These are phyloP conservation scores for Carcharodon carcharias DNA, from an alignment of 2,797 vertebrate genomes.

Conservation along the genomic window DNA sequence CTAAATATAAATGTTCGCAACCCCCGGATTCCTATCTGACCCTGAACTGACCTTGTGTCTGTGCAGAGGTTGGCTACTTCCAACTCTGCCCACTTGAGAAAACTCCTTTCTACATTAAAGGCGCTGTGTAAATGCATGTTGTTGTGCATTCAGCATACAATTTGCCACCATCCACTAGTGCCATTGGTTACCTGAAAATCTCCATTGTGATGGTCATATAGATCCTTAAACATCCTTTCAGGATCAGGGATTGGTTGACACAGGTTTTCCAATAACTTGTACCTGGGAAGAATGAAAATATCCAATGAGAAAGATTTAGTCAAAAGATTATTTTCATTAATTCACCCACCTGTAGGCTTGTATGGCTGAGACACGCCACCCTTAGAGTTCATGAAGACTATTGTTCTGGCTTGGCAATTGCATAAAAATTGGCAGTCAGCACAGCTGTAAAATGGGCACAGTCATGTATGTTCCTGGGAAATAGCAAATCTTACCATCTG, in stretches of 20 bases:
- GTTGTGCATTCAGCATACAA: background rate
- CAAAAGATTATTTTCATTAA: background rate
- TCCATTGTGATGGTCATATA: background rate
- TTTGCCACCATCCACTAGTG: background rate
- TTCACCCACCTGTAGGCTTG: background rate
- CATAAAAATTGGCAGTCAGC: background rate
- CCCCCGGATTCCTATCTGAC: background rate
- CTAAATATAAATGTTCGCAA: no score
- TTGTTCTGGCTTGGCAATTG: background rate
- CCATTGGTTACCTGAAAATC: background rate
- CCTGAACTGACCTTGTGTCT: no score
- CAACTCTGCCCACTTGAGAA: background rate
- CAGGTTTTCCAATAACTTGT: slow-evolving; percentile 39
- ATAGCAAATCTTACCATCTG: no score
- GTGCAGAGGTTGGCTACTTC: background rate
- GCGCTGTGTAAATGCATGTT: background rate
- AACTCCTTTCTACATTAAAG: background rate
- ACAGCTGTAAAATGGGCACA: no score
- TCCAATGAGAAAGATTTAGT: background rate
- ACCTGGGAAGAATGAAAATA: slow-evolving; percentile 45
- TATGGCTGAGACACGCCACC: background rate
- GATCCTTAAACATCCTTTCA: slow-evolving; percentile 40
- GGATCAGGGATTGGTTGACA: slow-evolving; percentile 49
- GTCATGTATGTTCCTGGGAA: no score
- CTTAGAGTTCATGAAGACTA: no score